Percentiles rank a stretch among this genome's conserved stretches.
phyloP scores from a whole-genome alignment of 92 coral and sea anemone genomes.

The Umimayanthus kanabou region DNA sequence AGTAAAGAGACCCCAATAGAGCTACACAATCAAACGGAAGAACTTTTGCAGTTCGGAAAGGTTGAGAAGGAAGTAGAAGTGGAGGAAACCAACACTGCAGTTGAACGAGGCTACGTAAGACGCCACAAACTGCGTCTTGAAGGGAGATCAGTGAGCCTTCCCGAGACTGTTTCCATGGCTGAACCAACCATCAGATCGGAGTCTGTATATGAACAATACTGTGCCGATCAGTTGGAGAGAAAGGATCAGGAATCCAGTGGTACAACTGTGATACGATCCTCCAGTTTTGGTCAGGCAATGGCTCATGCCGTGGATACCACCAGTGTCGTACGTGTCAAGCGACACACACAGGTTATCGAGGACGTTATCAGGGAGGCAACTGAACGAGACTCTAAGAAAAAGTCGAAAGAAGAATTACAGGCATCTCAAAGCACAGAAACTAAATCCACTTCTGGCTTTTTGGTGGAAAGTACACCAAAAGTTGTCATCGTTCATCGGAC shows the following conservation, averaged over 20 bases:
- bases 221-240: neutral
- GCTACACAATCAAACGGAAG: neutral
- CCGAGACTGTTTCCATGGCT: neutral
- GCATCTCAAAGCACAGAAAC: constrained; percentile 8
- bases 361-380: constrained; percentile 68
- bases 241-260: neutral
- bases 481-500: constrained; percentile 44
- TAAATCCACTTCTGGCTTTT: neutral
- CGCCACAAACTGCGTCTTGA: constrained; percentile 59
- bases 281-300: neutral
- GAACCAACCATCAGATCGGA: neutral
- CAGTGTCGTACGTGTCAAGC: constrained; percentile 77
- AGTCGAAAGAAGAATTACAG: constrained; percentile 20
- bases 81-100: neutral
- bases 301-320: constrained; percentile 65
- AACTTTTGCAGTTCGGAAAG: neutral
- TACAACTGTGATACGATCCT: neutral
- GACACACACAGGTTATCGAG: constrained; percentile 83
- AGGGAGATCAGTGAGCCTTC: constrained; percentile 34
- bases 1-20: neutral
- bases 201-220: neutral
- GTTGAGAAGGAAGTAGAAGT: constrained; percentile 2
- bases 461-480: constrained; percentile 30
- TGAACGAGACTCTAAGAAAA: constrained; percentile 52
- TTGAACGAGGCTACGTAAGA: constrained; percentile 51